Evolutionary conservation across 2,888 invertebrate genomes (phyloP), one percentile per base, ranked within the genome.

Genomic region (Calliopum simillimum): DNA sequence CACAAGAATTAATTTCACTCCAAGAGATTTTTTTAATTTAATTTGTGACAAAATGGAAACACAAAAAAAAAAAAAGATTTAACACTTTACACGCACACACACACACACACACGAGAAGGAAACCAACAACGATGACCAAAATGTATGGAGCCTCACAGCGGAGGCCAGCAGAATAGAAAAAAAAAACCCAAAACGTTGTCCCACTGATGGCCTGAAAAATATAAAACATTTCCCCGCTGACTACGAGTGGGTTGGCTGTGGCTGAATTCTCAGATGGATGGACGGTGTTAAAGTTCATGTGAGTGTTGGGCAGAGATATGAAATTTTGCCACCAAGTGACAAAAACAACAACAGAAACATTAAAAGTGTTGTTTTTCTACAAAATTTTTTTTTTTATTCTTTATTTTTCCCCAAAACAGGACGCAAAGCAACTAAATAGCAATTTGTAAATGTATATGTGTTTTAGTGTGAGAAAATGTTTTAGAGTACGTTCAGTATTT

Each of bases 211-310:
- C 53, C 53, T 23, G 53, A 12, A 53, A 53, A 53, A 53, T 23
- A 53, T 53, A 53, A 53, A 23, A 23, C 12, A 23, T 23, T n/a
- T 13, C n/a, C 21, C 21, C 16, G 41, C 51, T 25, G 14, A 55
- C 61, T 62, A 47, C 59, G 47, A 53, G 55, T 21, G 43, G 11
- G 58, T 64, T 19, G 53, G 41, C n/a, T 19, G n/a, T n/a, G n/a
- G n/a, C n/a, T n/a, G n/a, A n/a, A n/a, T n/a, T n/a, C n/a, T n/a
- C n/a, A 59, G 16, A 14, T 43, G 5, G 21, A 14, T 66, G 75
- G 75, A 79, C 73, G 77, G 76, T 53, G n/a, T 25, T 71, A 67
- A 62, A 59, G 59, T 66, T 64, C 46, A 47, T 56, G 56, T 56
- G 61, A 58, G 56, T 58, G 56, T 63, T 63, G 49, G n/a, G 0